These are phyloP conservation scores for Styela clava DNA, from an alignment of 23 tunicate genomes.

Conservation along the genomic window DNA sequence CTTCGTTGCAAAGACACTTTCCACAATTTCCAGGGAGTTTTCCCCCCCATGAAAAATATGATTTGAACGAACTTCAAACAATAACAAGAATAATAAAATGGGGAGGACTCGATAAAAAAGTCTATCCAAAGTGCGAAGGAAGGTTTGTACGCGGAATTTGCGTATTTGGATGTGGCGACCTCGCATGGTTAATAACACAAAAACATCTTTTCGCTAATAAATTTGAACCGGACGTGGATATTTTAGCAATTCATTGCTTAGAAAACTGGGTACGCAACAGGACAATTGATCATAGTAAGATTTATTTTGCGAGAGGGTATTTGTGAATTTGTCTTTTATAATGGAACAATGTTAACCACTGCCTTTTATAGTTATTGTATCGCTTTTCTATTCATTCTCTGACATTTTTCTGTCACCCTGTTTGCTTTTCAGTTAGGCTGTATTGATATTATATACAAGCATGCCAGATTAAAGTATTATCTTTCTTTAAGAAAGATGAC, in stretches of 20 bases:
- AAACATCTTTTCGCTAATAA: conserved; percentile 96
- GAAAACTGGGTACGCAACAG: conserved; percentile 74
- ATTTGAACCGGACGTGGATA: conserved; percentile 65
- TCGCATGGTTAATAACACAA: conserved; percentile 79
- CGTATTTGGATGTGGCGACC: conserved; percentile 94
- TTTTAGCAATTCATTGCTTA: conserved; percentile 67
- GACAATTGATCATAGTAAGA: conserved; percentile 47
- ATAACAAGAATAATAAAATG: conserved; percentile 79
- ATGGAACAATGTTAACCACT: too few species aligned
- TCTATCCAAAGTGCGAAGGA: conserved; percentile 92
- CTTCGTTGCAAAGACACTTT: conserved; percentile 69
- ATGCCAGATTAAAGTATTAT: too few species aligned
- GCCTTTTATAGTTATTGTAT: too few species aligned
- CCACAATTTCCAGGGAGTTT: conserved; percentile 83
- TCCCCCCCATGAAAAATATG: conserved; percentile 95
- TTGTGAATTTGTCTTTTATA: too few species aligned
- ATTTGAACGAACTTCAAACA: conserved; percentile 81
- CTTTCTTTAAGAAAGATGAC: too few species aligned
- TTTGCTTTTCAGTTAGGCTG: too few species aligned
- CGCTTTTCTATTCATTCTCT: too few species aligned
- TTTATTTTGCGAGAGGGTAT: conserved; percentile 39
- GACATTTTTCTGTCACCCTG: too few species aligned
- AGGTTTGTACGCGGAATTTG: conserved; percentile 70
- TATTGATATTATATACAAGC: too few species aligned
- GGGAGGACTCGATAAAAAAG: conserved; percentile 71